Evolutionary conservation across 2,888 invertebrate species (phyloP).

Genomic region (Gastracanthus pulcherrimus): DNA sequence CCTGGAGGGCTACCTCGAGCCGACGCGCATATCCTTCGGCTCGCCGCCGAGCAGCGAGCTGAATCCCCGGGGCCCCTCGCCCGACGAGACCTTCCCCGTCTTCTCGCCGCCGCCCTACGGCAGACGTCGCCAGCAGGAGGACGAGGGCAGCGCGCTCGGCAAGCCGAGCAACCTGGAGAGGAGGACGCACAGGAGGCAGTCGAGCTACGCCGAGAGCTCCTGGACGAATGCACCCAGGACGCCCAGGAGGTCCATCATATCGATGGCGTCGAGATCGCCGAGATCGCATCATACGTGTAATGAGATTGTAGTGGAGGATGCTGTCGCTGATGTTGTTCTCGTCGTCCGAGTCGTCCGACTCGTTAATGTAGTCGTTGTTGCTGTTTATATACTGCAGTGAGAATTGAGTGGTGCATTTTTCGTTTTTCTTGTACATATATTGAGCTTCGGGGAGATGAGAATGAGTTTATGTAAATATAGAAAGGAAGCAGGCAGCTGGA

Average conservation of each 20-base stretch:
- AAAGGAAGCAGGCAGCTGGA: no score
- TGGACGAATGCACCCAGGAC: conserved; percentile 80
- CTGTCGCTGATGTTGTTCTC: not conserved
- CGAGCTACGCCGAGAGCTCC: conserved; percentile 78
- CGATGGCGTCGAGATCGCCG: conserved; percentile 87
- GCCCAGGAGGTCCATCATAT: conserved; percentile 87
- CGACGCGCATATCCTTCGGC: conserved; percentile 88
- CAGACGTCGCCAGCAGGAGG: conserved; percentile 66
- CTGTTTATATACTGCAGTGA: not conserved
- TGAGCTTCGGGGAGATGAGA: not conserved
- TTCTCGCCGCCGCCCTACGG: conserved; percentile 89
- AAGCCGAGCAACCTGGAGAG: not conserved
- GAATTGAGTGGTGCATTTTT: not conserved
- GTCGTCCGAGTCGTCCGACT: conserved; percentile 52
- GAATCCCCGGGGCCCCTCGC: conserved; percentile 83
- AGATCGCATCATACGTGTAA: conserved; percentile 96
- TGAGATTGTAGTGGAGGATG: conserved; percentile 3
- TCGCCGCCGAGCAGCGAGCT: conserved; percentile 88
- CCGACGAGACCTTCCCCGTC: conserved; percentile 91
- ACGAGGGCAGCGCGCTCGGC: conserved; percentile 33
- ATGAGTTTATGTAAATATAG: no score
- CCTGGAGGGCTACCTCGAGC: conserved; percentile 91
- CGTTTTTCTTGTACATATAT: not conserved
- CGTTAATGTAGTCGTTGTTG: conserved; percentile 16
- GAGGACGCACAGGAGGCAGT: conserved; percentile 69